Evolutionary conservation across 1,140 invertebrate species (phyloP), one percentile per base, ranked within the genome.

Genomic region (Yoshiicerus persimilis): DNA sequence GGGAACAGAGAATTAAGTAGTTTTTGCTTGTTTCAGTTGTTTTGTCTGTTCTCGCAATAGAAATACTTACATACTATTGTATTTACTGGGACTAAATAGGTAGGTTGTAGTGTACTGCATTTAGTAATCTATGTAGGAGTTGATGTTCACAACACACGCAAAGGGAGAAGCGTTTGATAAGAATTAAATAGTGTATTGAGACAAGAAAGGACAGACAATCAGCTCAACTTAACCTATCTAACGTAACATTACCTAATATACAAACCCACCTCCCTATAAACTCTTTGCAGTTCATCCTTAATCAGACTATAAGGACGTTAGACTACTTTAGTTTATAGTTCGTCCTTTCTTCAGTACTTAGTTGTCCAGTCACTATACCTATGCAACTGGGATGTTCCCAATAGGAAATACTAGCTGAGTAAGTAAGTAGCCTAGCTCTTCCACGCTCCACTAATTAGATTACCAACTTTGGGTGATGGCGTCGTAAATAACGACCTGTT

Each of bases 401-500:
- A n/a, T n/a, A n/a, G n/a, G n/a, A n/a, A n/a, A n/a, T n/a, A 56
- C 47, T 56, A 56, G 47, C 47, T 56, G n/a, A 56, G 47, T 56
- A 47, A 47, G 41, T 47, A 56, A 56, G 47, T 56, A 56, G 47
- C 47, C 47, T 56, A 56, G 47, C 47, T 56, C 47, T 56, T 56
- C 47, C 66, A 32, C 66, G 32, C 66, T 75, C 32, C 27, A 30
- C 66, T 75, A 75, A 75, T 75, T 75, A 75, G 66, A 75, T 75
- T 75, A 75, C 66, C 66, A 75, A 75, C 66, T 75, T 75, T 75
- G 66, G 66, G 66, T 32, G 32, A 75, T 32, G 66, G 66, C 66
- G 66, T 75, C 66, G 66, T 75, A 75, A 75, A 75, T 75, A 75
- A 75, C 66, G 66, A 75, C 66, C 66, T 75, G 66, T 75, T 75